Conservation (phyloP, 2,888 invertebrate species). For the Pristionchus exspectatus region DNA sequence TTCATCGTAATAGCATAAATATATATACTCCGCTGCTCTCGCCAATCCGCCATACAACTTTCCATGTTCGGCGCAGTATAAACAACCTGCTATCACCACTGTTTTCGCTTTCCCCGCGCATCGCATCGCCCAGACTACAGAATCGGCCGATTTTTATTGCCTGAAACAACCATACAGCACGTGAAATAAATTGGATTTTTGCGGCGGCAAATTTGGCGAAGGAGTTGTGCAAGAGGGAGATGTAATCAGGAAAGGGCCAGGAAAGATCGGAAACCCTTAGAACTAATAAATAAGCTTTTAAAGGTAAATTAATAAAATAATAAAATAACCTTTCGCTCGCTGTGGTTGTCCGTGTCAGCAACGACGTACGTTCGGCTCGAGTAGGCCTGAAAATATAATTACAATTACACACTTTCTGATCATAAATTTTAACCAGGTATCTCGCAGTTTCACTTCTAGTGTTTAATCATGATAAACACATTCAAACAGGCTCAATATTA, state of each 20-base stretch:
- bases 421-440: neutral
- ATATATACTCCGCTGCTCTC: neutral
- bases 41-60: neutral
- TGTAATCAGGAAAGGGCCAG: no score
- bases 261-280: neutral
- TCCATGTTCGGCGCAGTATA: neutral
- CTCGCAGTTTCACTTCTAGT: no score
- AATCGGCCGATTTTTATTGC: neutral
- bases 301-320: neutral
- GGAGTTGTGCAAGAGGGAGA: no score
- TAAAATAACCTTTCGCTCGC: slow-evolving; percentile 66
- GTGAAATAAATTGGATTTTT: neutral
- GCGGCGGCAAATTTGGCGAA: no score
- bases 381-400: neutral
- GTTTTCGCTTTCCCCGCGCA: no score
- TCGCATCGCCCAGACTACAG: neutral
- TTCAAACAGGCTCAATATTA: neutral
- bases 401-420: neutral
- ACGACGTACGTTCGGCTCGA: slow-evolving; percentile 69
- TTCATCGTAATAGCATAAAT: no score
- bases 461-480: no score
- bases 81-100: slow-evolving; percentile 6
- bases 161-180: neutral
- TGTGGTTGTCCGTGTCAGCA: slow-evolving; percentile 79
- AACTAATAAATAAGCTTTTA: neutral